Conservation (phyloP, 1,140 invertebrate genomes). For the Drosophila sucinea region DNA sequence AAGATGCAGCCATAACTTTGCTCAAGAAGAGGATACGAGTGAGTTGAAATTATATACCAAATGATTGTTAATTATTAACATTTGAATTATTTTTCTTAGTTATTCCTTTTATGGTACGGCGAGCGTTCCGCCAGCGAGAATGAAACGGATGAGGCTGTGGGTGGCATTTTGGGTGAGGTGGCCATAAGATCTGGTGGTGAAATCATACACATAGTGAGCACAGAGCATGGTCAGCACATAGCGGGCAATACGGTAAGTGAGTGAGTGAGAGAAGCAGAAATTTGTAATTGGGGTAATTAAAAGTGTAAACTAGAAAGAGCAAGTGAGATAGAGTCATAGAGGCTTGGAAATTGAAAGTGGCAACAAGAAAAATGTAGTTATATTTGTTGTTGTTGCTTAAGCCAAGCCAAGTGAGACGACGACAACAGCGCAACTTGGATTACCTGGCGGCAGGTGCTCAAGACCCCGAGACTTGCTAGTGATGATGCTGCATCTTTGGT, state of each 20-base stretch:
- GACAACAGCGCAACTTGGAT: slow-evolving; percentile 61
- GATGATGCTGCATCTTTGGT: slow-evolving; percentile 76
- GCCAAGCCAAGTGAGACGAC: slow-evolving; percentile 71
- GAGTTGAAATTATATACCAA: slow-evolving; percentile 28
- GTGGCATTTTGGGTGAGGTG: slow-evolving; percentile 75
- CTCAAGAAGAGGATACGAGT: slow-evolving; percentile 85
- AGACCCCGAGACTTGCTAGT: slow-evolving; percentile 45
- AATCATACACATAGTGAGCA: slow-evolving; percentile 80
- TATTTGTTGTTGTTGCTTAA: slow-evolving; percentile 65
- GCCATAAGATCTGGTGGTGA: slow-evolving; percentile 80
- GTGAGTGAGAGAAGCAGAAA: slow-evolving; percentile 31
- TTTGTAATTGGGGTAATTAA: slow-evolving; percentile 73
- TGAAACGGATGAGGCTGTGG: slow-evolving; percentile 74
- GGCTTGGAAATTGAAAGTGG: slow-evolving; percentile 69
- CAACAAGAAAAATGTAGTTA: slow-evolving; percentile 35
- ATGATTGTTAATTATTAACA: background rate
- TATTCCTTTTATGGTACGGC: slow-evolving; percentile 67
- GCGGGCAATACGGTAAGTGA: slow-evolving; percentile 77
- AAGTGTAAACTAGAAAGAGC: slow-evolving; percentile 23
- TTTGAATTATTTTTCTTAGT: slow-evolving; percentile 7
- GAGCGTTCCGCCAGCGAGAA: slow-evolving; percentile 70
- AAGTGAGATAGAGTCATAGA: slow-evolving; percentile 6
- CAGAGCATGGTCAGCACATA: slow-evolving; percentile 76
- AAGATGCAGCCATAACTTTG: slow-evolving; percentile 84
- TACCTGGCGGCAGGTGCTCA: slow-evolving; percentile 53